Conservation (phyloP, 1,140 invertebrate genomes). For the Drosophila busckii region DNA sequence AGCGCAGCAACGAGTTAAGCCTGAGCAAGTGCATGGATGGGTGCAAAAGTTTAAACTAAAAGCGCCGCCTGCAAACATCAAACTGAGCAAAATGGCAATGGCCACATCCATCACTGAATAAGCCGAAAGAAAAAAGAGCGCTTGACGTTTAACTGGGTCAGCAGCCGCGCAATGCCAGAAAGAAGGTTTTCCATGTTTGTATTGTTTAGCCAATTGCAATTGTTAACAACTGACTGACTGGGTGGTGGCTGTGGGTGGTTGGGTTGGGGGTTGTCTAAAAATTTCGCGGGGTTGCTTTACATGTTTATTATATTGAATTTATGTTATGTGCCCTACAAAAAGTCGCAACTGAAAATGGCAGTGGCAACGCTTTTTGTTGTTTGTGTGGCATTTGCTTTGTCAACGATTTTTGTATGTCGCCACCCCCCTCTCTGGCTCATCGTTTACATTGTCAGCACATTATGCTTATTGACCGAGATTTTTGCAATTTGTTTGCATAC, state of each 20-base stretch:
- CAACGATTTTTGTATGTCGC: slow-evolving; percentile 30
- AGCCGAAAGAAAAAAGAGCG: slow-evolving; percentile 18
- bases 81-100: slow-evolving; percentile 18
- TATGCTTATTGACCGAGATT: slow-evolving; percentile 62
- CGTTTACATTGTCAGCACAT: slow-evolving; percentile 22
- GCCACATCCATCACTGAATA: slow-evolving; percentile 47
- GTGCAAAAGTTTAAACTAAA: slow-evolving; percentile 38
- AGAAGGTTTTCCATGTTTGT: slow-evolving; percentile 26
- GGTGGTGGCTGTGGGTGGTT: neutral
- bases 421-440: neutral
- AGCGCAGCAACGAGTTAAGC: slow-evolving; percentile 1
- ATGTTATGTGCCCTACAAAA: slow-evolving; percentile 30
- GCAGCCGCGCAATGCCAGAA: neutral
- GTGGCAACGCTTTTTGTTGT: slow-evolving; percentile 22
- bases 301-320: slow-evolving; percentile 46
- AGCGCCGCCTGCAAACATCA: slow-evolving; percentile 52
- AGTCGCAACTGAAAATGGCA: slow-evolving; percentile 12
- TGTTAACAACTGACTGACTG: slow-evolving; percentile 15
- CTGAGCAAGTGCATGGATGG: no score
- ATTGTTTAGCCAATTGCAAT: slow-evolving; percentile 41
- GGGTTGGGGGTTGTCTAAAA: no score
- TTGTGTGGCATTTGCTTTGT: slow-evolving; percentile 33
- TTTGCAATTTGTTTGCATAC: slow-evolving; percentile 48
- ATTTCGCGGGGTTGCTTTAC: no score
- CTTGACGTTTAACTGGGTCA: slow-evolving; percentile 18